phyloP scores from a whole-genome alignment of 2,888 invertebrate species.

The Lypha dubia region DNA sequence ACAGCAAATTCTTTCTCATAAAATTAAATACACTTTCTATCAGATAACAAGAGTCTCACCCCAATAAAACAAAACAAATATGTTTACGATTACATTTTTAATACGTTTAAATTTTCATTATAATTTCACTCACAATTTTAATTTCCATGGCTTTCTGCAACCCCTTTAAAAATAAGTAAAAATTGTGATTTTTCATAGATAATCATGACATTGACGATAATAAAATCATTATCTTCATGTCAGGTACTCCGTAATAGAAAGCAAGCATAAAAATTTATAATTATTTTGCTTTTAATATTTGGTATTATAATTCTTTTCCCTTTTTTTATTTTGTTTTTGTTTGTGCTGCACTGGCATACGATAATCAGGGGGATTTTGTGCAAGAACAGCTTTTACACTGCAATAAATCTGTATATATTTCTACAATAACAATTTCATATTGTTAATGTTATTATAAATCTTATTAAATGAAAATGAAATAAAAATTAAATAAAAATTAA shows the following conservation, averaged over 20 bases:
- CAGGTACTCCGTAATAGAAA: background rate
- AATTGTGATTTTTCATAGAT: slow-evolving; percentile 4
- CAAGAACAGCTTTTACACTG: slow-evolving; percentile 43
- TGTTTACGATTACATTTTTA: too few relatives aligned
- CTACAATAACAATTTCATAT: background rate
- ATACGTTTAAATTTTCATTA: too few relatives aligned
- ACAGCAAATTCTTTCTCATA: too few relatives aligned
- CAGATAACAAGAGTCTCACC: too few relatives aligned
- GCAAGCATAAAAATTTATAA: background rate
- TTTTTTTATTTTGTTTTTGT: too few relatives aligned
- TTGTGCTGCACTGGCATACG: background rate
- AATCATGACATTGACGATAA: background rate
- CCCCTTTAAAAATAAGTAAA: too few relatives aligned
- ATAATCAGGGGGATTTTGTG: slow-evolving; percentile 34
- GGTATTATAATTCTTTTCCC: too few relatives aligned
- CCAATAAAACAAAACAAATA: too few relatives aligned
- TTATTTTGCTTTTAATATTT: too few relatives aligned
- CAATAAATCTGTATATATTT: slow-evolving; percentile 44
- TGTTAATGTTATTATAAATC: slow-evolving; percentile 21
- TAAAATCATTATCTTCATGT: background rate
- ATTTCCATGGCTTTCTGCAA: too few relatives aligned
- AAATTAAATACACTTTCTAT: too few relatives aligned
- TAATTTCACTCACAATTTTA: too few relatives aligned
- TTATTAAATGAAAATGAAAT: slow-evolving; percentile 6
- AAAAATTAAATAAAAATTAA: background rate